Base-by-base conservation (phyloP, 2,113 vertebrate species). In the Epinephelus lanceolatus region DNA sequence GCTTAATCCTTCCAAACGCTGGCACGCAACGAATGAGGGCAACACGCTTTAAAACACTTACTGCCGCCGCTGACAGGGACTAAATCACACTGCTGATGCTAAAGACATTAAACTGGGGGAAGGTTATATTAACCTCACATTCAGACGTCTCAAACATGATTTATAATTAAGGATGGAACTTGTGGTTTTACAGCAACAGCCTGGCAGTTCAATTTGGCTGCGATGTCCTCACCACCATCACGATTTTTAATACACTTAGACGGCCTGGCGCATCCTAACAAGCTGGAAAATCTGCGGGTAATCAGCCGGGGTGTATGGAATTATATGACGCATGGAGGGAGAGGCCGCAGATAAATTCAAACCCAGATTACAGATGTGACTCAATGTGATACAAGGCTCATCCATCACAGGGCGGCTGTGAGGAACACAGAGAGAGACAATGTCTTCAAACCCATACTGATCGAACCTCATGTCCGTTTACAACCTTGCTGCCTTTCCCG, bases 341-440 rank as follows among this genome's bases (percentile, higher is more conserved):
- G 76, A 60, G 23, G 65, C 51, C 2, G 25, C 21, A 25, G 55
- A 86, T 56, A 60, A 71, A 79, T 85, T 81, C 62, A 57, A 81
- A 71, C 18, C 60, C 59, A 81, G 86, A 90, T 78, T 84, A 69
- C 68, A 80, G 80, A 57, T 72, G 7, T 23, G 83, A 85, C 76
- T 74, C 57, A 0, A 23, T 40, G 77, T 14, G 77, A 89, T 79
- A 56, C 30, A 1, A 66, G 47, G 25, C 9, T 15, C 79, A 78
- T 84, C 45, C 19, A 77, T 74, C 84, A 84, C 71, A n/a, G 21
- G 7, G 63, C 59, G n/a, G 47, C 55, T 68, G 18, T 66, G 57
- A 71, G 42, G 42, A 60, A 40, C 23, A 4, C 21, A 5, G 10
- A 19, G 6, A 19, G 42, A 25, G 63, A 66, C 62, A 37, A 37